Evolutionary conservation across 2,113 vertebrate genomes (phyloP).

Genomic region (Clarias magur): DNA sequence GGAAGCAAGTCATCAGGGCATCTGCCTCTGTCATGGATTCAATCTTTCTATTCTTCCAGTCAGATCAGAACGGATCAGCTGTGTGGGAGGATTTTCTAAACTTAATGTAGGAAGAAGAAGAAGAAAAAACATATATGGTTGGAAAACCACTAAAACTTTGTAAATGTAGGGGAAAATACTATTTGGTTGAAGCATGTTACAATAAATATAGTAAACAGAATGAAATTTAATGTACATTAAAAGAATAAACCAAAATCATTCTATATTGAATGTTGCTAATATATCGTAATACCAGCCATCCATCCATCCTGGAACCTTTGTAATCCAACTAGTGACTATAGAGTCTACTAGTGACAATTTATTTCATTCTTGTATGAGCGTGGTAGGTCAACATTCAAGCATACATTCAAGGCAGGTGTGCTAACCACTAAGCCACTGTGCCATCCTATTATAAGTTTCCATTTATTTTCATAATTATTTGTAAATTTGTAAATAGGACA

Average conservation of each 20-base stretch:
- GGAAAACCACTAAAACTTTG: background rate
- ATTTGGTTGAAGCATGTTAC: background rate
- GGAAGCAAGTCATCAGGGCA: background rate
- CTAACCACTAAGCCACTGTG: no score
- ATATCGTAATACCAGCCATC: background rate
- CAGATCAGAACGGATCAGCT: background rate
- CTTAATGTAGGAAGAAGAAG: no score
- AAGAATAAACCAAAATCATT: background rate
- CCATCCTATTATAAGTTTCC: background rate
- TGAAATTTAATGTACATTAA: background rate
- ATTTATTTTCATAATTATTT: background rate
- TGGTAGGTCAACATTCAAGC: no score
- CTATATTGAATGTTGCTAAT: background rate
- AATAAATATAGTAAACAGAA: background rate
- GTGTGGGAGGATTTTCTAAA: no score
- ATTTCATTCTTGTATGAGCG: no score
- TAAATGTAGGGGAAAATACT: background rate
- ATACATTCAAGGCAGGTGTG: no score
- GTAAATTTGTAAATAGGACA: background rate
- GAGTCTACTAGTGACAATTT: no score
- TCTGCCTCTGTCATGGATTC: constrained; percentile 5
- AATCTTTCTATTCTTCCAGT: no score
- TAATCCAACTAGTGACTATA: no score
- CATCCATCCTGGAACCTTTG: no score
- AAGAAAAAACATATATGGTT: background rate